Conservation (phyloP, 2,113 vertebrate species). For the Gobiocypris rarus region DNA sequence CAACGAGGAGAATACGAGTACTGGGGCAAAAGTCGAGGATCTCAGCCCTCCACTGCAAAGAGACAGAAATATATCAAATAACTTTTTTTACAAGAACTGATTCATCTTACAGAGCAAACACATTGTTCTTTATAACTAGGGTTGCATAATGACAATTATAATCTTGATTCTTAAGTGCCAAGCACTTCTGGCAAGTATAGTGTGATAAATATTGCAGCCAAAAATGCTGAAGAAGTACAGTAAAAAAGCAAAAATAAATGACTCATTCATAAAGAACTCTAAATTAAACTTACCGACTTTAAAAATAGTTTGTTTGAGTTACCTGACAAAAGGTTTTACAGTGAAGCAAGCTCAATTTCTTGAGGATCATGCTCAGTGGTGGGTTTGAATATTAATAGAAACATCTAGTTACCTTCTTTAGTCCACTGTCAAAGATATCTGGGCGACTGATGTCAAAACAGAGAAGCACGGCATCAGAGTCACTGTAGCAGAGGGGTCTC, state of each 20-base stretch:
- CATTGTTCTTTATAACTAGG: neutral
- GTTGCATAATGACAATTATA: neutral
- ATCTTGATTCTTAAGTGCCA: constrained; percentile 6
- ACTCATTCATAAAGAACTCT: neutral
- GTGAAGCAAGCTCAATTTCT: neutral
- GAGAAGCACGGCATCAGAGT: constrained; percentile 91
- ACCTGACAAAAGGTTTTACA: neutral
- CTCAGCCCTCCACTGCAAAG: constrained; percentile 89
- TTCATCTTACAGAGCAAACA: constrained; percentile 1
- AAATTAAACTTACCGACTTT: neutral
- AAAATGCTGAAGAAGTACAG: neutral
- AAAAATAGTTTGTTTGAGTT: neutral
- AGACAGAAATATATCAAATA: constrained; percentile 26
- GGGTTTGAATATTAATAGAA: neutral
- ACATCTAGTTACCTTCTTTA: constrained; percentile 85
- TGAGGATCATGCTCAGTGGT: neutral
- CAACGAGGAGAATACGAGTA: constrained; percentile 91
- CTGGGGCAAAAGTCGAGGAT: constrained; percentile 92
- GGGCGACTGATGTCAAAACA: constrained; percentile 97
- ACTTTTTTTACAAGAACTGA: neutral
- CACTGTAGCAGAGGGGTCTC: constrained; percentile 95
- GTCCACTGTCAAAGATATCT: constrained; percentile 87
- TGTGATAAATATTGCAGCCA: constrained; percentile 10
- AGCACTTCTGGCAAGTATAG: constrained; percentile 14
- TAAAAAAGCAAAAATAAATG: neutral